Conservation (phyloP, 2,888 invertebrate species). For the Sphinx pinastri region DNA sequence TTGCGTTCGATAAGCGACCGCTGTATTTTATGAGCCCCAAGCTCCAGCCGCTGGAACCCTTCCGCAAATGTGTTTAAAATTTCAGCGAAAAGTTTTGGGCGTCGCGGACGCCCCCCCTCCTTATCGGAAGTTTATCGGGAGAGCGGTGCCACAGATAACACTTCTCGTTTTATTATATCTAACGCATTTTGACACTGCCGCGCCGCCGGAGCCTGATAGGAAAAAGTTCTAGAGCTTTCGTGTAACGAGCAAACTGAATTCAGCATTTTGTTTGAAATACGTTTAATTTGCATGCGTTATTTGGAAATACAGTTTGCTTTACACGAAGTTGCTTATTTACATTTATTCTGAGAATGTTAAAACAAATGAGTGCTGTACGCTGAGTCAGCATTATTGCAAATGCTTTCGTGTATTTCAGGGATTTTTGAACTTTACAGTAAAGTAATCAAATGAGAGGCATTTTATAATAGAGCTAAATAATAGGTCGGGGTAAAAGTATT, state of each 20-base stretch:
- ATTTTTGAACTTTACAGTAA: too few relatives aligned
- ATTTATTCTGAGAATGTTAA: not conserved
- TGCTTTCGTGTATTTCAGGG: not conserved
- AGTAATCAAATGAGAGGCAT: too few relatives aligned
- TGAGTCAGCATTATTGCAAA: not conserved
- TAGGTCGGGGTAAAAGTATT: too few relatives aligned
- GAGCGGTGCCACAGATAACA: conserved; percentile 14
- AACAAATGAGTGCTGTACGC: not conserved
- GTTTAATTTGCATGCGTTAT: not conserved
- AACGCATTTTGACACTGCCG: conserved; percentile 12
- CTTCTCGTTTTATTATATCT: conserved; percentile 23
- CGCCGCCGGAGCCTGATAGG: not conserved
- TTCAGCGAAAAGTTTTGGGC: conserved; percentile 46
- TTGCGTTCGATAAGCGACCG: not conserved
- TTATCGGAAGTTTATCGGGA: conserved; percentile 6
- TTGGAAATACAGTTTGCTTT: not conserved
- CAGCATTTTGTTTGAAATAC: not conserved
- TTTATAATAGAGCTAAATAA: too few relatives aligned
- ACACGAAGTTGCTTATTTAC: not conserved
- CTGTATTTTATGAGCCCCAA: not conserved
- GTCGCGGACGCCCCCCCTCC: conserved; percentile 6
- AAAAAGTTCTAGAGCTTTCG: conserved; percentile 2
- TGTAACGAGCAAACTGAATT: conserved; percentile 17
- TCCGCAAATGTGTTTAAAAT: conserved; percentile 45
- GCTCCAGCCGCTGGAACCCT: conserved; percentile 34